These are phyloP conservation scores for Eupsittula cactorum DNA, from an alignment of 2,113 vertebrate genomes.

Conservation along the genomic window DNA sequence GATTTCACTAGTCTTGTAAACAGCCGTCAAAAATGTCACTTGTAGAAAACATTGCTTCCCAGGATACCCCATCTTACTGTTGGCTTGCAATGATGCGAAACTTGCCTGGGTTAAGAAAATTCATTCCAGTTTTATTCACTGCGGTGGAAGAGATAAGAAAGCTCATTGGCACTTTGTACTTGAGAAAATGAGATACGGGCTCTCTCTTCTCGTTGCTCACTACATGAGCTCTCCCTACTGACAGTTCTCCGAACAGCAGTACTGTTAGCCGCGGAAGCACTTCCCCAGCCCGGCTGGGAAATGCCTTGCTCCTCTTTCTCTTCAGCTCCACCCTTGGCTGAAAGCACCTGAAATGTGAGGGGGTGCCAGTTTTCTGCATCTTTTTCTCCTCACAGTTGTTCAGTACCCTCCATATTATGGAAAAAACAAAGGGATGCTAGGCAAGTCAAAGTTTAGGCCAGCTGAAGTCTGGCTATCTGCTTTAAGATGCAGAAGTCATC, in stretches of 20 bases:
- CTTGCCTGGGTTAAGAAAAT: background rate
- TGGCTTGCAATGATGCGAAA: background rate
- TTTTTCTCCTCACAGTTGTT: background rate
- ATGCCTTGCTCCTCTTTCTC: background rate
- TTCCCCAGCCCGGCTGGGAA: background rate
- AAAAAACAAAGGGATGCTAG: background rate
- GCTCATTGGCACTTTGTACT: background rate
- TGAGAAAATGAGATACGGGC: background rate
- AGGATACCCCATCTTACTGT: background rate
- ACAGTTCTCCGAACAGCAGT: background rate
- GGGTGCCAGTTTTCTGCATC: background rate
- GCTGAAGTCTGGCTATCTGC: background rate
- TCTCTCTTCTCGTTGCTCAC: background rate
- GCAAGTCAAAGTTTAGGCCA: background rate
- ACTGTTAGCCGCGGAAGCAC: fast-evolving
- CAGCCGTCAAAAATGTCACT: background rate
- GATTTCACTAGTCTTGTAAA: background rate
- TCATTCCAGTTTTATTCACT: background rate
- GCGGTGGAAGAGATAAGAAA: background rate
- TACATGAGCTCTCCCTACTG: constrained; percentile 61
- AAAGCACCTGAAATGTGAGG: background rate
- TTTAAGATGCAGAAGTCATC: background rate
- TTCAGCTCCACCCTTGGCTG: background rate
- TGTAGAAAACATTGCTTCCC: background rate
- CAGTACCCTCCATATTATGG: background rate